Base-by-base conservation (phyloP, 1,140 invertebrate species). In the Trichonephila clavipes region DNA sequence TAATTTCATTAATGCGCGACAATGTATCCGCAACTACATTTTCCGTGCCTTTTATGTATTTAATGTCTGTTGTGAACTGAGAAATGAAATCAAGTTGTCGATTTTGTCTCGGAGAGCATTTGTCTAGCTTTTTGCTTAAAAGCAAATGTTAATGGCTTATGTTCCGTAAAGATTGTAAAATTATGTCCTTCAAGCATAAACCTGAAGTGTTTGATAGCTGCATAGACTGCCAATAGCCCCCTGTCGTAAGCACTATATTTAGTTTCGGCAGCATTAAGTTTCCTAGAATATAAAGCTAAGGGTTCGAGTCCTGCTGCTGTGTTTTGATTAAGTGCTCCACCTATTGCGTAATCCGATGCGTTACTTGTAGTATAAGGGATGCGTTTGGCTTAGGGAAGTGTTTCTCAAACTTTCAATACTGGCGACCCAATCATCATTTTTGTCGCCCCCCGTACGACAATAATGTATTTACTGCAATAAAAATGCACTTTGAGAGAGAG, bases 41-140 rank as follows among this genome's bases (percentile, higher is more conserved):
- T 4, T 95, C 94, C 0, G 94, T 85, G 12, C 96, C 96, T 2
- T 94, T 24, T 21, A 96, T 94, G 93, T 96, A 95, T 21, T 90
- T 59, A 66, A 96, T 95, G 40, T 96, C 94, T 0, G 95, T 95
- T 0, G 95, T 95, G 92, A 95, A 96, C 94, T 96, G 95, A 0
- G 95, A 93, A 18, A 96, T 95, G n/a, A 94, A 95, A 87, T 96
- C 95, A 0, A 96, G 88, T 16, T 96, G 95, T 24, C 94, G 14
- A 10, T 24, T 19, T 72, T 95, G 94, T 28, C 94, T n/a, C 8
- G 95, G 94, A 62, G 94, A 90, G 18, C 91, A 86, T 90, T 83
- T 44, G 28, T 12, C 62, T 28, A 58, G 88, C 44, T 51, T 51
- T n/a, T 8, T 51, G 62, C 10, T 3, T 24, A 59, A 95, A 94